Evolutionary conservation across 2,797 vertebrate species (phyloP), one percentile per base, ranked within the genome.

Genomic region (Myotis findleyi): DNA sequence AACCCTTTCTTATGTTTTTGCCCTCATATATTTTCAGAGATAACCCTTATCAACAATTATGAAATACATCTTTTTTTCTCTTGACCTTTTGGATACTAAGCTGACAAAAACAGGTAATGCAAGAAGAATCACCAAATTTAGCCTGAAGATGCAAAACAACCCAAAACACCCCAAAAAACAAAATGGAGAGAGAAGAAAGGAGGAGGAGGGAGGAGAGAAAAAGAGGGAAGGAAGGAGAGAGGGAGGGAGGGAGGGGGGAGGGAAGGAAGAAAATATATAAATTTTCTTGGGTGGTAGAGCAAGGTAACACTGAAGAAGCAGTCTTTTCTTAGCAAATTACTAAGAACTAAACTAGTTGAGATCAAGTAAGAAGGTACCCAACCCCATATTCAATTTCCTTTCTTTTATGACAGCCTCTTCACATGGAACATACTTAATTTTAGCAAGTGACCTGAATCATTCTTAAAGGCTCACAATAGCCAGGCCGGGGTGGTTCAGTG

Each of bases 1-100:
- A 93, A 95, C 85, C 27, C 51, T 88, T 75, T 66, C 59, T 93
- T 93, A 75, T 72, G 20, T 33, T 76, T 85, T 90, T 82, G 47
- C 18, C 18, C 16, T 82, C 55, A 23, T 72, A 57, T 36, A 66
- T 91, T 79, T 11, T 51, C 69, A 55, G 33, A 85, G 76, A 79
- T 47, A 73, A 85, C 23, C 21, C 5, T 20, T 3, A 13, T 83
- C 38, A 94, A 17, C 9, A 59, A 59, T 59, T 59, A 11, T 75
- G 44, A 87, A 49, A 77, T 76, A 17, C 47, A 55, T 49, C 3
- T 1, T 11, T 79, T 44, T 72, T 73, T 53, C 27, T 85, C 17
- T 71, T 72, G 33, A 91, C 3, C 1, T 76, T 87, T 73, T 82
- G 38, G 16, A 77, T 57, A 55, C 33, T 84, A 81, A 30, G 8